phyloP scores from a whole-genome alignment of 2,113 vertebrate genomes.

The Eonycteris spelaea region DNA sequence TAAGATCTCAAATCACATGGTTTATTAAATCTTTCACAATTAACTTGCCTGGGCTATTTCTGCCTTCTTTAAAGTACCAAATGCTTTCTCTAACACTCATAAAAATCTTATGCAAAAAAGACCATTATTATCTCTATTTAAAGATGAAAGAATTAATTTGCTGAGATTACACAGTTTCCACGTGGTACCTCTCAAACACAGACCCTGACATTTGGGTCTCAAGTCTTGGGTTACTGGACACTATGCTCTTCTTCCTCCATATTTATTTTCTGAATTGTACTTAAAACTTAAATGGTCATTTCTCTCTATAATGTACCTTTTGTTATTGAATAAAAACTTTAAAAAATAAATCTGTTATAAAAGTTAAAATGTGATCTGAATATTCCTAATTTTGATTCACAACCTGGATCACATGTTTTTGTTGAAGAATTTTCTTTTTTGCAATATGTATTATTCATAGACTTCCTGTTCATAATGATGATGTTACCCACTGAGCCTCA shows the following conservation, averaged over 20 bases:
- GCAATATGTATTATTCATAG: not conserved
- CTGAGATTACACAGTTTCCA: too few relatives aligned
- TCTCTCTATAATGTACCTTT: not conserved
- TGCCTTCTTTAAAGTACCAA: not conserved
- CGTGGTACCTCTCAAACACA: accelerated
- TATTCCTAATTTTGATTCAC: not conserved
- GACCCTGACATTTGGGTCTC: not conserved
- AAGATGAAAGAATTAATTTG: not conserved
- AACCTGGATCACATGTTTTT: not conserved
- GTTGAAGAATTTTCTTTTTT: not conserved
- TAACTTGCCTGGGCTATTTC: not conserved
- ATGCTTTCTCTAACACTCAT: not conserved
- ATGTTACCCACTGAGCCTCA: not conserved
- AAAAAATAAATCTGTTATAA: not conserved
- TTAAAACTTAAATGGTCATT: not conserved
- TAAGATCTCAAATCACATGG: not conserved
- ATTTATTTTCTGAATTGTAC: not conserved
- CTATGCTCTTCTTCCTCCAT: not conserved
- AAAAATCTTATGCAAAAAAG: not conserved
- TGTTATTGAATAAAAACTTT: not conserved
- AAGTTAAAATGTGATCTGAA: not conserved
- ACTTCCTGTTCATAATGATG: not conserved
- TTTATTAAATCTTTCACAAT: conserved; percentile 15
- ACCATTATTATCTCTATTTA: not conserved
- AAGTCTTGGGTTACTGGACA: not conserved